Evolutionary conservation across 2,113 vertebrate genomes (phyloP).

Genomic region (Electrona antarctica): DNA sequence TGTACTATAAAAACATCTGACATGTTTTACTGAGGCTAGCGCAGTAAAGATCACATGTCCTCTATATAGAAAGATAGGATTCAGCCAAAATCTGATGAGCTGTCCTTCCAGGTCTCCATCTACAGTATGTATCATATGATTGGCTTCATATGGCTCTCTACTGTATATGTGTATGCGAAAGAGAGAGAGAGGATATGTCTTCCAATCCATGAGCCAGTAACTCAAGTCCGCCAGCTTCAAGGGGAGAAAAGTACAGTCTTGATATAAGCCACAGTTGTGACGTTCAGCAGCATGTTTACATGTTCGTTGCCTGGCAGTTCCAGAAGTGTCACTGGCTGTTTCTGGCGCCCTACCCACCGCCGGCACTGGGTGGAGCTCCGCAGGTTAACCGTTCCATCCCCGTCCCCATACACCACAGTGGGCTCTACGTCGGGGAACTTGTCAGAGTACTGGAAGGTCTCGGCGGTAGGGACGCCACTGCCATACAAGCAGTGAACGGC

Average conservation of each 20-base stretch:
- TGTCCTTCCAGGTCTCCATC: not conserved
- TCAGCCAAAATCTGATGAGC: not conserved
- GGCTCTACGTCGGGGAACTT: constrained; percentile 91
- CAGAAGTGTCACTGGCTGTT: constrained; percentile 79
- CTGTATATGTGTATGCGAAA: not conserved
- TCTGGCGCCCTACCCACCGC: constrained; percentile 82
- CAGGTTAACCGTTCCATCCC: constrained; percentile 95
- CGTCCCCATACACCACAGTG: constrained; percentile 80
- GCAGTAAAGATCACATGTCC: not conserved
- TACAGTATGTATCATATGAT: too few relatives aligned
- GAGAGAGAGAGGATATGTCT: too few relatives aligned
- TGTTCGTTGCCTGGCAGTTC: constrained; percentile 90
- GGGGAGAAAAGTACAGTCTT: constrained; percentile 84
- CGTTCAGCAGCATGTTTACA: constrained; percentile 88
- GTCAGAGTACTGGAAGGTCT: constrained; percentile 83
- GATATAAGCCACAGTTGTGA: constrained; percentile 88
- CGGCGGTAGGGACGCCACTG: constrained; percentile 82
- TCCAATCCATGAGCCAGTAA: too few relatives aligned
- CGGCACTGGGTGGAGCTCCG: constrained; percentile 85
- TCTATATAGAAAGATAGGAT: too few relatives aligned
- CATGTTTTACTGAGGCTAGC: not conserved
- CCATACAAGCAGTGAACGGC: constrained; percentile 91
- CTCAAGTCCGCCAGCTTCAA: constrained; percentile 38
- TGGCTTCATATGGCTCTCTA: not conserved
- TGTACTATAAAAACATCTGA: not conserved